Evolutionary conservation across 37 sponge, comb jelly and placozoan species (phyloP), one percentile per base, ranked within the genome.

Genomic region (Petrosia ficiformis): DNA sequence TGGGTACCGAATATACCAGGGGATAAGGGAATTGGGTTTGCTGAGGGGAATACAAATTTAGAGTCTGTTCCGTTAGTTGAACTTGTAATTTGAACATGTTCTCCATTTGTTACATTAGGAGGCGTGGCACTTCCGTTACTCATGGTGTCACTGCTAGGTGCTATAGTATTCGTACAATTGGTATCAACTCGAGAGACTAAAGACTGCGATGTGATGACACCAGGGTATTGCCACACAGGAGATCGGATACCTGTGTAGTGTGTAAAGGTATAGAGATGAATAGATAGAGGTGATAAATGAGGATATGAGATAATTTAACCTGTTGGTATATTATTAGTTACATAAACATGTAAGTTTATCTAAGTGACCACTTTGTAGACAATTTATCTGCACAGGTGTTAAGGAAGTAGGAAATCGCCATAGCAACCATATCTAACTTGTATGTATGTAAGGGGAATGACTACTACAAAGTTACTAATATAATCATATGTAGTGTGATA

Each of bases 91-190:
- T 30, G 65, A 60, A 32, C 26, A 35, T 73, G 75, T 0, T 82
- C 75, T 19, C 54, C 54, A 14, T 48, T 48, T 19, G 54, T 48
- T 3, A 42, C 68, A 28, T 80, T 86, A 70, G 86, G 86, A 4
- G 86, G 86, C 42, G 86, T 86, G 36, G 86, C 65, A 59, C 86
- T 86, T 10, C 86, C 86, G 39, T 79, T 86, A 64, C 86, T 86
- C 80, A 86, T 79, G 39, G 80, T 67, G 63, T 86, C 86, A 59
- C 75, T 74, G 58, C 58, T 77, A 35, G 11, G 22, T 8, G 63
- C 25, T 5, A 61, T 22, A 6, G 63, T 26, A 29, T n/a, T 61
- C 5, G 63, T n/a, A 61, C 22, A 6, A n/a, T 5, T n/a, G 63
- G 63, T 61, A 26, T n/a, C 63, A 5, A 61, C 14, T 28, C 74